These are phyloP conservation scores for Lamellibrachia luymesi DNA, from an alignment of 1,140 invertebrate species.

Conservation along the genomic window DNA sequence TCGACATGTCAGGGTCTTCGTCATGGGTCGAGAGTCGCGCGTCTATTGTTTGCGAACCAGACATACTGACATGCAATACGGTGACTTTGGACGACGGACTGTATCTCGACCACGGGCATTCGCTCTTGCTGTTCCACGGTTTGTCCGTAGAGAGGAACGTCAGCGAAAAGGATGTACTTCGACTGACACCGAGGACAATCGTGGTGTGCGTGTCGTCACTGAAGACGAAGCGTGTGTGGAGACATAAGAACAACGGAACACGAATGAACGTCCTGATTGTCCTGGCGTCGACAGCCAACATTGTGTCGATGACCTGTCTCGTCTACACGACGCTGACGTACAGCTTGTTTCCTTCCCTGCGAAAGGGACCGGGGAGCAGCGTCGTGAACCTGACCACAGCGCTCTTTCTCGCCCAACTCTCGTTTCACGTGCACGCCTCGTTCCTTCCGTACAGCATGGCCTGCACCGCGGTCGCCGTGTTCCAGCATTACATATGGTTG, in stretches of 20 bases:
- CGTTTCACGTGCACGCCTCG: slow-evolving; percentile 53
- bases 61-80: neutral
- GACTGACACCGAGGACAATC: neutral
- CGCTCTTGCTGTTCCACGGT: neutral
- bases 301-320: slow-evolving; percentile 35
- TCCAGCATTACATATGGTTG: slow-evolving; percentile 61
- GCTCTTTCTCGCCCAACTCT: slow-evolving; percentile 56
- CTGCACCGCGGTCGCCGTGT: slow-evolving; percentile 50
- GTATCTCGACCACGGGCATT: neutral
- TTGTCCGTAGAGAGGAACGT: neutral
- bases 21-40: neutral
- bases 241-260: neutral
- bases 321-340: slow-evolving; percentile 49
- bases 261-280: neutral
- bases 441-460: neutral
- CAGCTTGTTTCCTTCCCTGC: slow-evolving; percentile 49
- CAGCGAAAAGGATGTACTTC: neutral
- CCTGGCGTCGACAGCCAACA: slow-evolving; percentile 30
- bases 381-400: slow-evolving; percentile 56
- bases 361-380: slow-evolving; percentile 60
- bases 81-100: neutral
- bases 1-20: neutral
- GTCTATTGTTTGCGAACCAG: neutral
- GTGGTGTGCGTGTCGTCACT: neutral
- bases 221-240: neutral